These are phyloP conservation scores for Strigamia maritima DNA, from an alignment of 2,888 invertebrate species.

Conservation along the genomic window DNA sequence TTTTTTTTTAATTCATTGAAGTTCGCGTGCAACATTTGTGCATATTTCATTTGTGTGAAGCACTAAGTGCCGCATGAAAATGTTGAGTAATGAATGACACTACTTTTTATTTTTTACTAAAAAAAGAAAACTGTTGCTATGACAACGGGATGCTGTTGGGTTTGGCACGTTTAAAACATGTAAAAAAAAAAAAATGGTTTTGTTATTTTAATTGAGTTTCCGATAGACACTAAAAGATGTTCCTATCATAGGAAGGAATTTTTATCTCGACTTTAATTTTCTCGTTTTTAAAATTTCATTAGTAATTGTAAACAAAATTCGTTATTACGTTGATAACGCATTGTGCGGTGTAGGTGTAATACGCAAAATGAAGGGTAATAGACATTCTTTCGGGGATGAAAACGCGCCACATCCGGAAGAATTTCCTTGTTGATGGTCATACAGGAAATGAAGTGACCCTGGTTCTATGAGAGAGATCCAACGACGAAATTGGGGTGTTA, in stretches of 20 bases:
- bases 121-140: neutral
- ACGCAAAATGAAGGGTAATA: neutral
- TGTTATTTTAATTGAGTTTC: neutral
- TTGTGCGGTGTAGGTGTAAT: neutral
- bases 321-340: neutral
- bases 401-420: neutral
- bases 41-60: too few relatives aligned
- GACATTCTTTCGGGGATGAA: neutral
- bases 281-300: neutral
- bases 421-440: constrained; percentile 25
- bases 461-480: constrained; percentile 1
- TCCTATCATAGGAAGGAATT: neutral
- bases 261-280: neutral
- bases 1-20: neutral
- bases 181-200: neutral
- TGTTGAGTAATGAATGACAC: neutral
- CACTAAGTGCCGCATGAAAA: too few relatives aligned
- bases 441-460: constrained; percentile 29
- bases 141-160: neutral
- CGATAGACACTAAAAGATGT: neutral
- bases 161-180: too few relatives aligned
- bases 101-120: neutral
- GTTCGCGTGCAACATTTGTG: too few relatives aligned
- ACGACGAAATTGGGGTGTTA: constrained; percentile 26
- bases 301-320: neutral